A percentile compares a stretch with the other conserved stretches of the same genome.
phyloP scores from a whole-genome alignment of 2,797 vertebrate species.

The Holocentrus rufus region DNA sequence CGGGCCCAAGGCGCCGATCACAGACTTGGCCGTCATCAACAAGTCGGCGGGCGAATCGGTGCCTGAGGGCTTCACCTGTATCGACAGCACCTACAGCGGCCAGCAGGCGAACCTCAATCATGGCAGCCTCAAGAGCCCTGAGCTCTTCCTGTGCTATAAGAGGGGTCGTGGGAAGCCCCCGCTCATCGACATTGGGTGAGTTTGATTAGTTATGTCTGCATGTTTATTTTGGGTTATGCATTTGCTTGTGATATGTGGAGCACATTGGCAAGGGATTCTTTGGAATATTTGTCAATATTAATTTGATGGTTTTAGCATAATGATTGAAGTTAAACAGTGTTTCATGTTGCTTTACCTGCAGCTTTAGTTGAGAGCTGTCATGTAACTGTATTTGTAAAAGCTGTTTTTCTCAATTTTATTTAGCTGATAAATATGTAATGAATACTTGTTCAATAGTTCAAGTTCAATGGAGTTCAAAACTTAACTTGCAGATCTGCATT shows the following conservation, averaged over 20 bases:
- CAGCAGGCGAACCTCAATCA: slow-evolving; percentile 97
- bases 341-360: not conserved
- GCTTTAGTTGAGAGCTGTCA: not conserved
- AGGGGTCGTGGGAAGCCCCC: slow-evolving; percentile 91
- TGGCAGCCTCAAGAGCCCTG: slow-evolving; percentile 96
- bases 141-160: slow-evolving; percentile 96
- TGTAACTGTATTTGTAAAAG: not conserved
- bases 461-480: not conserved
- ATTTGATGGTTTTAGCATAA: too few relatives aligned
- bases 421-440: not conserved
- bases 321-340: not conserved
- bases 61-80: slow-evolving; percentile 96
- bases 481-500: not conserved
- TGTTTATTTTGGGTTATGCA: not conserved
- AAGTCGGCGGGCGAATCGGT: slow-evolving; percentile 92
- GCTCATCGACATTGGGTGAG: slow-evolving; percentile 95
- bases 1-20: slow-evolving; percentile 95
- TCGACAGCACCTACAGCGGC: slow-evolving; percentile 91
- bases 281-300: not conserved
- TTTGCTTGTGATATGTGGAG: not conserved
- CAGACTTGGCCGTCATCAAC: slow-evolving; percentile 94
- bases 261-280: not conserved
- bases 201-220: slow-evolving; percentile 24
- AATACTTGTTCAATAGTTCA: not conserved
- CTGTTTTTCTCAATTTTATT: not conserved